Conservation (phyloP, 1,140 invertebrate species). For the Tenebrio molitor region DNA sequence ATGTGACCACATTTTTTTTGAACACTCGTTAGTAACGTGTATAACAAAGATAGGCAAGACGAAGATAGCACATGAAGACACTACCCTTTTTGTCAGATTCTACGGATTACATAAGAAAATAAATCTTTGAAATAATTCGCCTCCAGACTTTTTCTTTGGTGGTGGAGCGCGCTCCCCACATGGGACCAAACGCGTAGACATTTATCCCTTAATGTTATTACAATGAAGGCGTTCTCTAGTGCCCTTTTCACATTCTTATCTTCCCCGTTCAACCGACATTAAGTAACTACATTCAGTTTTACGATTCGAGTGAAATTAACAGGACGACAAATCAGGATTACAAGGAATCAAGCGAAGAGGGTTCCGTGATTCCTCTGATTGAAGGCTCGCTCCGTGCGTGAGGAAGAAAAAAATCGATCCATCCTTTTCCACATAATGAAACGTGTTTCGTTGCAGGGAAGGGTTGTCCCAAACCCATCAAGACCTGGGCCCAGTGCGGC, state of each 20-base stretch:
- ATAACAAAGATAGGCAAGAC: no score
- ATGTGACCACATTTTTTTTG: no score
- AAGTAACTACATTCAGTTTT: not conserved
- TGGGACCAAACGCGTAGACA: no score
- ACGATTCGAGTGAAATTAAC: not conserved
- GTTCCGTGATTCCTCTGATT: not conserved
- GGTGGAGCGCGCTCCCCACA: no score
- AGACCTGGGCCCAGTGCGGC: conserved; percentile 98
- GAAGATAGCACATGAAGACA: no score
- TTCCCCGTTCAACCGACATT: not conserved
- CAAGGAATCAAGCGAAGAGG: not conserved
- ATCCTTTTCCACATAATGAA: no score
- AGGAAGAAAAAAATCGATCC: not conserved
- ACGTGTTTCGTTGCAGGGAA: conserved; percentile 72
- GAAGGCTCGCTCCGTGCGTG: not conserved
- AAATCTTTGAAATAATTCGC: no score
- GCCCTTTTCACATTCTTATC: not conserved
- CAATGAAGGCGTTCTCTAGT: not conserved
- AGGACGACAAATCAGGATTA: conserved; percentile 7
- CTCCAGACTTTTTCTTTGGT: no score
- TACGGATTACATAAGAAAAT: no score
- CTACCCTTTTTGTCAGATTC: no score
- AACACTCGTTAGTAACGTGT: no score
- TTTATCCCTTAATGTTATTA: not conserved
- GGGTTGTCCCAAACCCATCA: conserved; percentile 67